Conservation (phyloP, 2,797 vertebrate species). For the Myotis myotis region DNA sequence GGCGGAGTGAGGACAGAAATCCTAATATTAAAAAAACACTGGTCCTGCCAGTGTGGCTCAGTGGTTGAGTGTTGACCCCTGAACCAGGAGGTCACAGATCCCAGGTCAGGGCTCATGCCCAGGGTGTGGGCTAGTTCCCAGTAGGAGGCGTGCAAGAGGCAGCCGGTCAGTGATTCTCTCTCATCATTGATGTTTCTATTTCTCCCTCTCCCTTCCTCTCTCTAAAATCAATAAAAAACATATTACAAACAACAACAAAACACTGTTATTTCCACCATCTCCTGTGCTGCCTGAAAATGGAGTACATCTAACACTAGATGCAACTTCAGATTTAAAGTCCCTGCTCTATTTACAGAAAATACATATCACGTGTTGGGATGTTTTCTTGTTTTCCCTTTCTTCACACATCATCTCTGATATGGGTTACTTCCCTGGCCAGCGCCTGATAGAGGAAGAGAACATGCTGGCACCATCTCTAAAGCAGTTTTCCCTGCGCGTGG, state of each 20-base stretch:
- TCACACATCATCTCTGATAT: background rate
- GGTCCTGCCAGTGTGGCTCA: too few species aligned
- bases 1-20: background rate
- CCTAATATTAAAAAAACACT: background rate
- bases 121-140: too few species aligned
- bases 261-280: background rate
- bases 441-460: slow-evolving; percentile 98
- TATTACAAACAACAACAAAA: too few species aligned
- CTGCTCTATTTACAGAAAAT: background rate
- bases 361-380: background rate
- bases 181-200: too few species aligned
- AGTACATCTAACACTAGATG: background rate
- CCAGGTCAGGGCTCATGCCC: too few species aligned
- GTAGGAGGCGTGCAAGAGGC: too few species aligned
- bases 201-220: too few species aligned
- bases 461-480: slow-evolving; percentile 98
- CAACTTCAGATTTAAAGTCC: background rate
- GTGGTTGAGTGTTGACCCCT: too few species aligned
- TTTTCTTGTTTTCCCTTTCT: background rate
- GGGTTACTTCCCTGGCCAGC: slow-evolving; percentile 81
- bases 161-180: too few species aligned
- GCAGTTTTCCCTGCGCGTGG: slow-evolving; percentile 96
- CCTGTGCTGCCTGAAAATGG: background rate
- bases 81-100: too few species aligned
- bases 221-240: too few species aligned